Evolutionary conservation across 1,140 invertebrate genomes (phyloP).

Genomic region (Tribolium castaneum): DNA sequence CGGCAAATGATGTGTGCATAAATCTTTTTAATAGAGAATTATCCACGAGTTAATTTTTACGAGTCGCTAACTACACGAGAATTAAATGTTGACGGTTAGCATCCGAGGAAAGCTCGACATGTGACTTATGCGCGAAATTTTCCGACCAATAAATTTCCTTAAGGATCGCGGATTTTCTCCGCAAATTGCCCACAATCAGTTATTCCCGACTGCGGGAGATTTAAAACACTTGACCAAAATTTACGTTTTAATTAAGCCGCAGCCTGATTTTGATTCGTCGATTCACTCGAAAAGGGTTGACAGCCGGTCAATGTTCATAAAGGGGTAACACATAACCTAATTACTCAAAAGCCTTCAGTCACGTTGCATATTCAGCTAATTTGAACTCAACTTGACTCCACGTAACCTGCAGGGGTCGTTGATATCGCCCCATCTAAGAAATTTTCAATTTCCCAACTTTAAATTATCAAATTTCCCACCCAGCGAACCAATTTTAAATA

Average conservation of each 20-base stretch:
- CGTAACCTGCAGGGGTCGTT: conserved; percentile 23
- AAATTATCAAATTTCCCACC: conserved; percentile 1
- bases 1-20: conserved; percentile 26
- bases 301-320: conserved; percentile 22
- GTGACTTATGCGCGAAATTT: background rate
- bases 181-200: background rate
- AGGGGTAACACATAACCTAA: conserved; percentile 7
- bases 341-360: conserved; percentile 11
- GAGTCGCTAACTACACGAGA: background rate
- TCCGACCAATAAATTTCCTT: conserved; percentile 4
- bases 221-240: background rate
- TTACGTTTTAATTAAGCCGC: background rate
- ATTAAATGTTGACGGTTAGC: background rate
- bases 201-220: background rate
- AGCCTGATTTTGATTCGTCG: background rate
- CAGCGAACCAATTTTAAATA: background rate
- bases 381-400: conserved; percentile 23
- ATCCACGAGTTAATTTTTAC: conserved; percentile 11
- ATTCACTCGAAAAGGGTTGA: conserved; percentile 22
- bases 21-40: conserved; percentile 33
- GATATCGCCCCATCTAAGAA: conserved; percentile 13
- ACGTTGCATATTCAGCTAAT: conserved; percentile 14
- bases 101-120: too few relatives aligned
- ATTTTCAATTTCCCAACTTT: conserved; percentile 10
- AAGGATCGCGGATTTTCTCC: background rate